Base-by-base conservation (phyloP, 2,888 invertebrate genomes). In the Oscheius sp. region DNA sequence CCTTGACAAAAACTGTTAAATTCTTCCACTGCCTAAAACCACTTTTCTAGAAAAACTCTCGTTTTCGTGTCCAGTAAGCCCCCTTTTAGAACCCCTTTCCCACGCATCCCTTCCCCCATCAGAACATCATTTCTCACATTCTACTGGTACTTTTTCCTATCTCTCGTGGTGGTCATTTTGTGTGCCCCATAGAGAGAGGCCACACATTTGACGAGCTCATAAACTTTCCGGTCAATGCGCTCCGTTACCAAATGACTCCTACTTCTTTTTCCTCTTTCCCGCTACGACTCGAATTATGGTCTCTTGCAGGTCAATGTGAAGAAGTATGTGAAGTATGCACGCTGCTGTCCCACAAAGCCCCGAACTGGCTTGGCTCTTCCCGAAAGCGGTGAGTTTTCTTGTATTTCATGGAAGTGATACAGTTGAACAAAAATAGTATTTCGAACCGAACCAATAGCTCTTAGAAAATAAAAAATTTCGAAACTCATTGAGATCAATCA, bases 351-450 rank as follows among this genome's bases (percentile, higher is more conserved):
- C 42, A 42, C 72, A 76, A 53, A 47, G 74, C 75, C 76, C 81
- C 73, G 81, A 82, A 75, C 76, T 78, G 47, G 79, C 79, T 48
- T 82, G 81, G 81, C 77, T 82, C 51, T 82, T 82, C 70, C 78
- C 81, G 63, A 82, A 79, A 76, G 74, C 80, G 79, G 81, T 80
- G 37, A 50, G 70, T 48, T 35, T 51, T 42, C 3, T 21, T 29
- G 33, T 35, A 57, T 75, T 47, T 53, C 53, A 70, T 32, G 21
- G 21, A 21, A 21, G 21, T 21, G 21, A 21, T 21, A 21, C 21
- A 21, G 21, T 21, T 71, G 55, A 21, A 11, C 47, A 2, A 10
- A 21, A n/a, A 58, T 13, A 63, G 10, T 21, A n/a, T 70, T 53
- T 37, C 29, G 11, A 35, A 35, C 11, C 32, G n/a, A 50, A 48